These are phyloP conservation scores for Lacanobia wlatinum DNA, from an alignment of 2,888 invertebrate genomes.

Conservation along the genomic window DNA sequence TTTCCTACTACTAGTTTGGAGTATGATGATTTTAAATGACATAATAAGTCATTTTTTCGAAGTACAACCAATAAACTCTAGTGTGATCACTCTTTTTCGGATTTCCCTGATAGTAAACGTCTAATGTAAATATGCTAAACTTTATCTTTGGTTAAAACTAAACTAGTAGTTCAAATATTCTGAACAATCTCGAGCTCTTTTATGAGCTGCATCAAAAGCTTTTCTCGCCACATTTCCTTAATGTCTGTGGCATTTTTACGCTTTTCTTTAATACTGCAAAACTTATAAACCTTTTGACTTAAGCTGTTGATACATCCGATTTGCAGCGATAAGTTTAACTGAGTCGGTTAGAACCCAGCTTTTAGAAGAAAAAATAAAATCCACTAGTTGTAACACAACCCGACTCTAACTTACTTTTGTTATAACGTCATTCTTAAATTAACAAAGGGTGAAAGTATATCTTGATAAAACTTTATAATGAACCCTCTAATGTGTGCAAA, in stretches of 20 bases:
- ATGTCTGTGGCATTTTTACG: slow-evolving; percentile 14
- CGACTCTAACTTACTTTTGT: not conserved
- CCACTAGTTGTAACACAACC: not conserved
- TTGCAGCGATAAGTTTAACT: slow-evolving; percentile 27
- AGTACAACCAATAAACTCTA: not conserved
- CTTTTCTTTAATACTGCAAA: slow-evolving; percentile 39
- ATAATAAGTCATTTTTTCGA: not conserved
- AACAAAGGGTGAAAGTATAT: slow-evolving; percentile 29
- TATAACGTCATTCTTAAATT: not conserved
- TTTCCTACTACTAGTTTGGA: too few relatives aligned
- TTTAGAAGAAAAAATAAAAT: slow-evolving; percentile 6
- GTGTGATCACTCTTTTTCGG: not conserved
- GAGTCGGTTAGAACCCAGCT: not conserved
- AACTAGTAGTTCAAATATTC: slow-evolving; percentile 4
- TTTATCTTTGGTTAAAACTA: not conserved
- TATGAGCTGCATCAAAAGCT: slow-evolving; percentile 15
- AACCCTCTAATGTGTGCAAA: slow-evolving; percentile 39
- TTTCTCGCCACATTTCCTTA: slow-evolving; percentile 19
- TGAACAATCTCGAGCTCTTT: slow-evolving; percentile 4
- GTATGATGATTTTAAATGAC: too few relatives aligned
- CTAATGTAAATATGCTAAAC: not conserved
- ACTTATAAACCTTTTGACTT: slow-evolving; percentile 22
- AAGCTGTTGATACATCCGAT: slow-evolving; percentile 19
- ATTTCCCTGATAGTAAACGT: not conserved
- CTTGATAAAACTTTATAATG: slow-evolving; percentile 43